Percentiles rank a stretch among this genome's conserved stretches.
Evolutionary conservation across 2,797 vertebrate genomes (phyloP).

Genomic region (Nothura maculosa): DNA sequence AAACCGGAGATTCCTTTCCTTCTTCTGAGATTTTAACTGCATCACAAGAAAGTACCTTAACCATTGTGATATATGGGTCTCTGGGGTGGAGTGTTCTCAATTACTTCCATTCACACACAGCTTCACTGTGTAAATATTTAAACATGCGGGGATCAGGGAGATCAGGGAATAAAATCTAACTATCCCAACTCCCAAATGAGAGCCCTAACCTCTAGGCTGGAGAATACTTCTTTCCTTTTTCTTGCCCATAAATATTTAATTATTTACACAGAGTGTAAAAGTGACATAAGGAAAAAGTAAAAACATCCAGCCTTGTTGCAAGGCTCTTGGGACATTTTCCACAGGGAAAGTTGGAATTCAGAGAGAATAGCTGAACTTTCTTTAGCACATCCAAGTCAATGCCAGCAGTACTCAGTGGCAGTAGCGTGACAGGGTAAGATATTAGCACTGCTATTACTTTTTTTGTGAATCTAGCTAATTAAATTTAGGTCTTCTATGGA

Average conservation of each 20-base stretch:
- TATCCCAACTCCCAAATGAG: background rate
- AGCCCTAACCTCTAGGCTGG: rapidly evolving
- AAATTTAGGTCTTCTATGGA: background rate
- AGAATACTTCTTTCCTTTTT: background rate
- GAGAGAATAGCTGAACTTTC: background rate
- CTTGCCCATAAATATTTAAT: background rate
- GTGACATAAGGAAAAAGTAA: background rate
- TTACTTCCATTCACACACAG: background rate
- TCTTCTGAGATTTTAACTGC: background rate
- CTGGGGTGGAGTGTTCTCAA: background rate
- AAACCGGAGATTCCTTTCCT: background rate
- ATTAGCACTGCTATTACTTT: background rate
- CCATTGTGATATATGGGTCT: background rate
- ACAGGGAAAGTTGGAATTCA: background rate
- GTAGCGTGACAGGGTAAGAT: background rate
- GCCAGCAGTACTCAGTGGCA: background rate
- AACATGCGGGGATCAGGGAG: background rate
- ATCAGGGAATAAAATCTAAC: background rate
- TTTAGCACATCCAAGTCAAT: background rate
- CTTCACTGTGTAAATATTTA: background rate
- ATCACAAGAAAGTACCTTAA: background rate
- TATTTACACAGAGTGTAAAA: background rate
- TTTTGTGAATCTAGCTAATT: background rate
- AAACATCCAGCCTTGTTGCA: background rate
- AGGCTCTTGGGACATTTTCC: background rate